phyloP scores from a whole-genome alignment of 2,113 vertebrate genomes.

The Excalfactoria chinensis region DNA sequence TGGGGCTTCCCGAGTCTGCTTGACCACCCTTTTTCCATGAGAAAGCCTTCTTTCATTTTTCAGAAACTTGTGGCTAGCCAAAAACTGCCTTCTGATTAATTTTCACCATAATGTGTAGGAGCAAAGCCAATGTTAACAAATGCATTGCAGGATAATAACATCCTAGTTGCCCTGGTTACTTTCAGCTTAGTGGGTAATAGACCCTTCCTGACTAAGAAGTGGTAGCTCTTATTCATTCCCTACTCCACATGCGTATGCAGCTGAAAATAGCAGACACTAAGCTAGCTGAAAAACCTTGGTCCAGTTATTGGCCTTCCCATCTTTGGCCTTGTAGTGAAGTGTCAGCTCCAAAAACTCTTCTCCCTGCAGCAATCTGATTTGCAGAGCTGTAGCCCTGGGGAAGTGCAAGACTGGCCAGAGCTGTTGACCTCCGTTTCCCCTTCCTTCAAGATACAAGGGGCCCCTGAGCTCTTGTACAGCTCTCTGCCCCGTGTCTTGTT shows the following conservation, averaged over 20 bases:
- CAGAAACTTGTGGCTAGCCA: background rate
- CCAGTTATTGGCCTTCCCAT: background rate
- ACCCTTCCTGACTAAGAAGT: background rate
- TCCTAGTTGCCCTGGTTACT: background rate
- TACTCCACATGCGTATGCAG: background rate
- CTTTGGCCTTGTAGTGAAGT: background rate
- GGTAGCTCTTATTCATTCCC: background rate
- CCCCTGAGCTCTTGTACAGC: background rate
- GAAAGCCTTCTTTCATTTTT: background rate
- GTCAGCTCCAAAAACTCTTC: background rate
- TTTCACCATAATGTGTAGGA: background rate
- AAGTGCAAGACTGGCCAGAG: background rate
- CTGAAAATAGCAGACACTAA: background rate
- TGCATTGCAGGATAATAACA: background rate
- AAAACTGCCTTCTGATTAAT: background rate
- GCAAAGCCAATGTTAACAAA: background rate
- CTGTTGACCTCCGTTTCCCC: slow-evolving; percentile 19
- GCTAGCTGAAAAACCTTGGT: background rate
- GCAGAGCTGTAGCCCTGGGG: background rate
- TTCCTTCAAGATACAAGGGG: background rate
- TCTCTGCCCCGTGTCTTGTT: background rate
- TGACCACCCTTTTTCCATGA: background rate
- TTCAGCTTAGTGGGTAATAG: background rate
- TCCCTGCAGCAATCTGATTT: background rate
- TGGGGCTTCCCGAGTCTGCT: background rate